Evolutionary conservation across 2,888 invertebrate species (phyloP), one percentile per base, ranked within the genome.

Genomic region (Erpobdella octoculata): DNA sequence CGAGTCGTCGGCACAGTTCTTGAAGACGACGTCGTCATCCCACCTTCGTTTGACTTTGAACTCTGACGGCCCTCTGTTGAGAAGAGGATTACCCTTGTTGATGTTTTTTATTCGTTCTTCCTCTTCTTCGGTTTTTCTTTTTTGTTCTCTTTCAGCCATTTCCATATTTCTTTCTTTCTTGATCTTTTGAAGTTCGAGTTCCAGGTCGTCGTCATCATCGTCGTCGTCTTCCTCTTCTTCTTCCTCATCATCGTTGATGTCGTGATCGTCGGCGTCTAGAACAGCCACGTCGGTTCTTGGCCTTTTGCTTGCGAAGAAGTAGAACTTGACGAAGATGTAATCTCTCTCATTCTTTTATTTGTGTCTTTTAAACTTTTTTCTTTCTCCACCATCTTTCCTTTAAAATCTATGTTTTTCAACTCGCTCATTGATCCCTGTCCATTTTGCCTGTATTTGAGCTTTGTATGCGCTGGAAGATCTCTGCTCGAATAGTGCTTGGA

Each of bases 21-120:
- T 99, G 83, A 99, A 99, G 0, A 99, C 97, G 0, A 99, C 98
- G 86, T 99, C 98, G 82, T 99, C 98, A 82, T 99, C 97, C 98
- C 98, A 99, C 78, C 96, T 82, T 76, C 81, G 74, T 78, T 80
- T 81, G 79, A 88, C 89, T 86, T 92, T 93, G 79, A 93, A 88
- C 79, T 93, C 93, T 33, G 72, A 33, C 5, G 36, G 48, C 6
- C 5, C 74, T 72, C 69, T 77, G 5, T 79, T 80, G 21, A 81
- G 69, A 31, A 98, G 85, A 0, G 98, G 98, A 86, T 98, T 98
- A 62, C 98, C 98, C 73, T 92, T 92, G 25, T 98, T 86, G 80
- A 98, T 96, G 82, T 97, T 97, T 82, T 98, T 97, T 89, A 94
- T 95, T 76, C 98, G 87, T 78, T 98, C 96, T 79, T 93, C 88